Evolutionary conservation across 2,888 invertebrate species (phyloP).

Genomic region (Nudaria mundana): DNA sequence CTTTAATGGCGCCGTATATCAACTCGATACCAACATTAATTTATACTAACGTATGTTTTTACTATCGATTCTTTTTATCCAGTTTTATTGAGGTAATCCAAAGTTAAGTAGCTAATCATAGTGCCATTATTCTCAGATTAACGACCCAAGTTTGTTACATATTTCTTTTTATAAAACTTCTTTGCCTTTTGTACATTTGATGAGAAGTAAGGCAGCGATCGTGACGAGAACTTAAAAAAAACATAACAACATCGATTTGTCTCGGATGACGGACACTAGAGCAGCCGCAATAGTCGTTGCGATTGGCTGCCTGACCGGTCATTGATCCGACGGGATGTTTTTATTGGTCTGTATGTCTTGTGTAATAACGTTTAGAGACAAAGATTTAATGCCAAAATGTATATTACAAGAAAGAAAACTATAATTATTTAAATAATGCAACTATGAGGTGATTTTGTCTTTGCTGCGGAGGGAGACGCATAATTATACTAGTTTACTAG

Average conservation of each 20-base stretch:
- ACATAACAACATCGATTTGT: slow-evolving; percentile 59
- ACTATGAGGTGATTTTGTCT: too few relatives aligned
- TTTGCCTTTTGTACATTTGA: background rate
- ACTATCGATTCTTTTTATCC: too few relatives aligned
- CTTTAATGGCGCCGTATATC: too few relatives aligned
- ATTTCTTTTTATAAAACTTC: background rate
- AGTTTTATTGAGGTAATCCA: too few relatives aligned
- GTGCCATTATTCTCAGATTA: background rate
- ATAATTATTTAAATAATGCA: too few relatives aligned
- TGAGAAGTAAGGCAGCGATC: slow-evolving; percentile 31
- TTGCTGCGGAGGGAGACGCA: too few relatives aligned
- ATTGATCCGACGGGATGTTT: slow-evolving; percentile 54
- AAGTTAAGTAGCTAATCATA: background rate
- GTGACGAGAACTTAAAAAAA: slow-evolving; percentile 49
- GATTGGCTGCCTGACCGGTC: slow-evolving; percentile 58
- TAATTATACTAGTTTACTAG: too few relatives aligned
- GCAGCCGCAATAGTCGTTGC: slow-evolving; percentile 46
- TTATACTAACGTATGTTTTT: too few relatives aligned
- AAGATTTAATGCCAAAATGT: too few relatives aligned
- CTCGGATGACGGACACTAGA: slow-evolving; percentile 60
- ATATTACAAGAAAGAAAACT: too few relatives aligned
- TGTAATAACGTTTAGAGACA: too few relatives aligned
- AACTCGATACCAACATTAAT: too few relatives aligned
- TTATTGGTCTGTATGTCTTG: slow-evolving; percentile 25
- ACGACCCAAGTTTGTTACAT: background rate